phyloP scores from a whole-genome alignment of 2,797 vertebrate species.

The Enteromius paludinosus region DNA sequence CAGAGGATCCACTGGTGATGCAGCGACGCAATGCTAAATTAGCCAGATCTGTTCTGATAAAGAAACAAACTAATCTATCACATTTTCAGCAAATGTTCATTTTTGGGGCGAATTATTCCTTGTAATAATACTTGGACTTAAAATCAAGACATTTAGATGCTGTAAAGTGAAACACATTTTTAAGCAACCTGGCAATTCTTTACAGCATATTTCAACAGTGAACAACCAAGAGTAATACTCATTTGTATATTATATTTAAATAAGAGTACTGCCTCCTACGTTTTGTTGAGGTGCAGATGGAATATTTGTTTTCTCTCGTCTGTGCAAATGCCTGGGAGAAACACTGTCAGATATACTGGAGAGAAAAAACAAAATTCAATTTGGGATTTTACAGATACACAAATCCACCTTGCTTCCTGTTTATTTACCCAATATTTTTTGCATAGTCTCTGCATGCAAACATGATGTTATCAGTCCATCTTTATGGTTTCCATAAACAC shows the following conservation, averaged over 20 bases:
- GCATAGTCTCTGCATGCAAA: slow-evolving; percentile 13
- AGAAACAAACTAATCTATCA: too few species aligned
- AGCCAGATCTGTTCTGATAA: too few species aligned
- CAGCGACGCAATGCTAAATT: neutral
- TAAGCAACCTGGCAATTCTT: neutral
- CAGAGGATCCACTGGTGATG: neutral
- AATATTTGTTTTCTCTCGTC: neutral
- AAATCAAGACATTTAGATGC: neutral
- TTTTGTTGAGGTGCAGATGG: slow-evolving; percentile 8
- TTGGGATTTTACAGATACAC: neutral
- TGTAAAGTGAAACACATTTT: neutral
- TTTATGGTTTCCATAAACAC: slow-evolving; percentile 6
- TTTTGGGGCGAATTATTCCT: neutral
- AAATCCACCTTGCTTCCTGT: neutral
- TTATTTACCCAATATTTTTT: neutral
- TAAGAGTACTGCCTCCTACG: slow-evolving; percentile 2
- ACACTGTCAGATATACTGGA: neutral
- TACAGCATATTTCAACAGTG: neutral
- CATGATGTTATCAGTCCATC: neutral
- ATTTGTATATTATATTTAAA: neutral
- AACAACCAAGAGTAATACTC: neutral
- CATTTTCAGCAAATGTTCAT: neutral
- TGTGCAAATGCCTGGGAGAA: neutral
- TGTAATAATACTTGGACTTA: neutral
- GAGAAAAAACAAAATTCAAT: too few species aligned